Base-by-base conservation (phyloP, 2,113 vertebrate species). In the Nothocercus nigrocapillus region DNA sequence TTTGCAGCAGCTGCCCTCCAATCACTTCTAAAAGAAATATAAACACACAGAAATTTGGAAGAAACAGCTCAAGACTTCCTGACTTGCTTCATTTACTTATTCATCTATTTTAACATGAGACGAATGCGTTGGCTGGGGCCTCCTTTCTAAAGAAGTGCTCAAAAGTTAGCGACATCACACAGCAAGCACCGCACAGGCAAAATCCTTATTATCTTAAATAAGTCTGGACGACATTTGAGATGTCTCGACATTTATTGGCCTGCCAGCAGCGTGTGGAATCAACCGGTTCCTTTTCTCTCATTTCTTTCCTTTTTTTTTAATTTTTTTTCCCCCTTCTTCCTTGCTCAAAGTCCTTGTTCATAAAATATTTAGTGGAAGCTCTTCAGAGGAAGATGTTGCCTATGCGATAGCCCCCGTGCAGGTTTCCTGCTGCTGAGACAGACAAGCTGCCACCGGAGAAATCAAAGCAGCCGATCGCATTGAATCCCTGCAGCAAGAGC, bases 361-460 rank as follows among this genome's bases (percentile, higher is more conserved):
- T 97, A 82, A 97, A 97, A 97, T 95, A 97, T 97, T 97, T 90
- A 97, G 69, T 19, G 5, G 32, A 75, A 94, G 79, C 88, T 96
- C 92, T 95, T 96, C 82, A 90, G 94, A 93, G 88, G 90, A 85
- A 79, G 94, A 34, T 85, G 85, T 44, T 89, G 88, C 90, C 88
- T 85, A 61, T 47, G 36, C 82, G 76, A n/a, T 56, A 95, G 82
- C 93, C 89, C 34, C 76, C 83, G 85, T 28, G 61, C 80, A 88
- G 88, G 30, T 93, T 93, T 89, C 54, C 79, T 47, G 91, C 81
- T 78, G 49, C 66, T 49, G 89, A 95, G 95, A 94, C 59, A 84
- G 94, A 91, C 81, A 86, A 30, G 70, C 85, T 92, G 88, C 83
- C 82, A 79, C 76, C 51, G 80, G 85, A 95, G 94, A 75, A 95